Base-by-base conservation (phyloP, 2,113 vertebrate species). In the Platichthys stellatus region DNA sequence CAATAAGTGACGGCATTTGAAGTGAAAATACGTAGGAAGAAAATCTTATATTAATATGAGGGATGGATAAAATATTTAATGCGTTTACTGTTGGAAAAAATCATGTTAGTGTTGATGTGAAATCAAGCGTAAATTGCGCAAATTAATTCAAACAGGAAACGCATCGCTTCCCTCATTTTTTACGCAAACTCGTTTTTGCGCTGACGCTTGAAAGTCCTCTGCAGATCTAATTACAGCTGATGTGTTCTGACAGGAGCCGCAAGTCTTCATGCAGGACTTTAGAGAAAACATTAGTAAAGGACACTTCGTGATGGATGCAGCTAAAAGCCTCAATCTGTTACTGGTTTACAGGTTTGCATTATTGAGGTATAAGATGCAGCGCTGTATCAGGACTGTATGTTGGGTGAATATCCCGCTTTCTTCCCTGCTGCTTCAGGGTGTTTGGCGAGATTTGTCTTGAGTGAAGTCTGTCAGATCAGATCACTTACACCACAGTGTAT, bases 401-500 rank as follows among this genome's bases (percentile, higher is more conserved):
- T 57, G 4, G 13, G 12, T 60, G 31, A 26, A 59, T 47, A 40
- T 43, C 10, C 1, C 51, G 0, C 11, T 53, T 3, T 35, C 7
- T 61, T 56, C 38, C 8, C 40, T 68, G 3, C 61, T 54, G 49
- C 65, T 63, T 6, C 14, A 64, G 68, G 1, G 63, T 70, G 63
- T 76, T 63, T 35, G 38, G 45, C 35, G 62, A 60, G 69, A 63
- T 8, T 60, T 71, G 21, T 77, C 20, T 49, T 18, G 28, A 43
- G 64, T 60, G 35, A 61, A 26, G n/a, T 2, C 26, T 47, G 67
- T 35, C 64, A 73, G 28, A 68, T 80, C 62, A 74, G 65, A 73
- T 76, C 68, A 68, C 51, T 74, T 51, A 43, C 62, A 63, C 66
- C 24, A 31, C 31, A 60, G 43, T 53, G 26, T 75, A 10, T 70